Base-by-base conservation (phyloP, 2,888 invertebrate species). In the Cerastis leucographa region DNA sequence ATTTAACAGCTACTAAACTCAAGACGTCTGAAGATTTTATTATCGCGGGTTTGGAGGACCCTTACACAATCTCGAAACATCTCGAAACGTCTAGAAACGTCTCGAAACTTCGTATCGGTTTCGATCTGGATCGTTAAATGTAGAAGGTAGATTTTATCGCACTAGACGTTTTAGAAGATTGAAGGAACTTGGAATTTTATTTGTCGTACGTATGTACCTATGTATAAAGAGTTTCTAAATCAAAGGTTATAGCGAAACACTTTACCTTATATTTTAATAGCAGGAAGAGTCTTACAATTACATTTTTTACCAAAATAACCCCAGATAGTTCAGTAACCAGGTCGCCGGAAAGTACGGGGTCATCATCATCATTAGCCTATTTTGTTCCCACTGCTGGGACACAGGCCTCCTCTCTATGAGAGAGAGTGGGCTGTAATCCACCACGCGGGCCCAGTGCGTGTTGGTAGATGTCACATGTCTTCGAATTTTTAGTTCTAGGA, bases 141-240 rank as follows among this genome's bases (percentile, higher is more conserved):
- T 56, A 65, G 72, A 73, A 83, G 78, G 74, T 85, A 85, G 78
- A 85, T 84, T 82, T 78, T 82, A 85, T 78, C 78, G 46, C 51
- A 17, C 51, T 17, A 72, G 69, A 85, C 66, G n/a, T 78, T 82
- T 83, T 59, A 74, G 59, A 17, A 66, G 65, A 82, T 84, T 78
- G 62, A 29, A 67, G 25, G 42, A 8, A 54, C 29, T 35, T 66
- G n/a, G 54, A n/a, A 61, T 35, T 75, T 69, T 66, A 81, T 72
- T 61, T 49, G 59, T 68, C 19, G 40, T 70, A n/a, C 9, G 9
- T 59, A n/a, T 14, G 19, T 51, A 64, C 11, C 2, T n/a, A 19
- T 51, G 25, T 11, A 12, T 7, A 42, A 17, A 35, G 2, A 77
- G 22, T 22, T 56, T 22, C 22, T 56, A 17, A 25, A 64, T 42